Base-by-base conservation (phyloP, 2,113 vertebrate genomes). In the Choloepus hoffmanni region DNA sequence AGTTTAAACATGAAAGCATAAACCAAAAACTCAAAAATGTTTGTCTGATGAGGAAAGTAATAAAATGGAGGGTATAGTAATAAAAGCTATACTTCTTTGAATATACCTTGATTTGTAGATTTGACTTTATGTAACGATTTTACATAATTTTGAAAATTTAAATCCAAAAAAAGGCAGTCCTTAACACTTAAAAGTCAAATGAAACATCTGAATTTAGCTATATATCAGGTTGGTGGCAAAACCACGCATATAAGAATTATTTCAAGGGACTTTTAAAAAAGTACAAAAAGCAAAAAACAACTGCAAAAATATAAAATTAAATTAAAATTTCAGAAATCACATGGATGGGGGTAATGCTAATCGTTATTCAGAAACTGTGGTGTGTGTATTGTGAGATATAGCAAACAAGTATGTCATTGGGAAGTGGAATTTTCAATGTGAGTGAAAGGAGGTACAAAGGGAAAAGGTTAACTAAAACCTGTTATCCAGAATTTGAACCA, bases 51-150 rank as follows among this genome's bases (percentile, higher is more conserved):
- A 85, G 70, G 24, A 78, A 89, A 92, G 48, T 21, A 40, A 76
- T 74, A 45, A 24, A 26, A 86, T 72, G 63, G 23, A 86, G 8
- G 8, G 5, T 76, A 79, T 1, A 89, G 16, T 36, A 78, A 67
- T 67, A 79, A 30, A 67, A 53, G 63, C 5, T 53, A 6, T 58
- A 45, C 63, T 53, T 89, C 15, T 85, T 28, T 76, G 12, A 89
- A 53, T 76, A 55, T 53, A 63, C 10, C 19, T 86, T 70, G 2
- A 89, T 65, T 70, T 86, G 55, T 48, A 55, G 23, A n/a, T 67
- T 85, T 92, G 15, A 68, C 13, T 81, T 85, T 92, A 58, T 12
- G 55, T 50, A 93, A 78, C 50, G 83, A 50, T 58, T 94, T 73
- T n/a, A 76, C 7, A 89, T 70, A 79, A 86, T 58, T 85, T 53